Percentiles rank a stretch among this genome's conserved stretches.
Evolutionary conservation across 2,888 invertebrate genomes (phyloP).

Genomic region (Drosophila paucipuncta): DNA sequence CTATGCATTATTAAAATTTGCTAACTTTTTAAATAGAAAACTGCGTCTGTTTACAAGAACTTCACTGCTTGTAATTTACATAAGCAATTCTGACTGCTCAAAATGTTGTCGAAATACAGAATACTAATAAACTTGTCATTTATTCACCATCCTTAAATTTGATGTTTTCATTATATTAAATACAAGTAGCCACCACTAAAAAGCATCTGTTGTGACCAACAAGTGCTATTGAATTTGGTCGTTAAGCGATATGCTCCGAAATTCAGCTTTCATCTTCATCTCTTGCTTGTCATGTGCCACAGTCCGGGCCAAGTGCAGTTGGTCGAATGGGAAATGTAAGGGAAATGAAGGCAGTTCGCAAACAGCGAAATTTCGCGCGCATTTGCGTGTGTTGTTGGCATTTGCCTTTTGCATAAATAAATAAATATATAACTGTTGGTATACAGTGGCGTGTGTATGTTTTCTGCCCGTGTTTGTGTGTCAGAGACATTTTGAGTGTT

Average conservation of each 20-base stretch:
- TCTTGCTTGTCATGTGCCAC: neutral
- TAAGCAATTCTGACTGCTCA: constrained; percentile 19
- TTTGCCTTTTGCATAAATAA: constrained; percentile 69
- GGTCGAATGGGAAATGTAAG: constrained; percentile 16
- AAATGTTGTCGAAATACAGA: constrained; percentile 11
- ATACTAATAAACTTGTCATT: constrained; percentile 47
- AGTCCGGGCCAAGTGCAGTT: constrained; percentile 34
- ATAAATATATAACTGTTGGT: constrained; percentile 58
- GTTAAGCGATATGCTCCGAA: constrained; percentile 38
- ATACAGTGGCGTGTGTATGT: constrained; percentile 14
- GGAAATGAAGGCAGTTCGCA: constrained; percentile 29
- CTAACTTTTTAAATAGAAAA: neutral
- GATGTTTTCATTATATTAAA: constrained; percentile 24
- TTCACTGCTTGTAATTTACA: constrained; percentile 1
- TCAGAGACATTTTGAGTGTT: constrained; percentile 49
- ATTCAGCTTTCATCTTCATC: constrained; percentile 14
- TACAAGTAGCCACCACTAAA: constrained; percentile 6
- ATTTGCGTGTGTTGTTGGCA: constrained; percentile 67
- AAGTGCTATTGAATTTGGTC: constrained; percentile 59
- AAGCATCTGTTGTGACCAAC: constrained; percentile 42
- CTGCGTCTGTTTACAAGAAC: neutral
- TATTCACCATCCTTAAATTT: constrained; percentile 36
- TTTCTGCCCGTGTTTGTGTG: constrained; percentile 10
- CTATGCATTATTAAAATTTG: neutral
- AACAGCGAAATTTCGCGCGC: constrained; percentile 58